These are phyloP conservation scores for Drosophila flavopinicola DNA, from an alignment of 2,888 invertebrate species.

Conservation along the genomic window DNA sequence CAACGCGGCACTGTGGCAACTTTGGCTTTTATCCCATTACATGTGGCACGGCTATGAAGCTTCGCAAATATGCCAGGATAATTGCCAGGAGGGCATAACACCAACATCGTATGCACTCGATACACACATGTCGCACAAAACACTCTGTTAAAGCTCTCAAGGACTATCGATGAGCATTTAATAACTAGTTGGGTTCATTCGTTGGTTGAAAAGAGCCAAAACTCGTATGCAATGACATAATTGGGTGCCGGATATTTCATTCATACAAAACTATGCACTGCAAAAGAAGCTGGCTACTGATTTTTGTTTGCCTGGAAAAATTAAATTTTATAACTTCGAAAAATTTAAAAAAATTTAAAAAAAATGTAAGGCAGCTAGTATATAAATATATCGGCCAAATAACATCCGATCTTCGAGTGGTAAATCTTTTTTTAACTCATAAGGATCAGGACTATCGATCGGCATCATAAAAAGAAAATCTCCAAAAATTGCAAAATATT, in stretches of 20 bases:
- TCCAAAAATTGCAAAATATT: too few relatives aligned
- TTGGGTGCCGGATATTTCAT: too few relatives aligned
- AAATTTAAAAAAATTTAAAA: too few relatives aligned
- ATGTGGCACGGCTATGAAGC: background rate
- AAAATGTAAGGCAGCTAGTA: too few relatives aligned
- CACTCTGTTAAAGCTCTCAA: background rate
- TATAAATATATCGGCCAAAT: too few relatives aligned
- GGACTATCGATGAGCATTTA: background rate
- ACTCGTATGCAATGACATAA: too few relatives aligned
- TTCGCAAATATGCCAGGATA: background rate
- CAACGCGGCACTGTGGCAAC: constrained; percentile 10
- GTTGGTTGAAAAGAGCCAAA: too few relatives aligned
- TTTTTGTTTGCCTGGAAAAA: background rate
- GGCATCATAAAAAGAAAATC: too few relatives aligned
- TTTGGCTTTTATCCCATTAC: constrained; percentile 28
- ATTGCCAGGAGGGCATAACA: background rate
- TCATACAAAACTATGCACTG: background rate
- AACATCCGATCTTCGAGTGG: too few relatives aligned
- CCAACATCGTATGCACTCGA: background rate
- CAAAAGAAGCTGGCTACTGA: background rate
- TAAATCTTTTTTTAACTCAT: too few relatives aligned
- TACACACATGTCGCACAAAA: background rate
- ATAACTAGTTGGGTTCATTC: background rate
- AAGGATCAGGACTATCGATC: too few relatives aligned
- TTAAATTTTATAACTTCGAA: too few relatives aligned